Percentiles rank a stretch among this genome's conserved stretches.
phyloP scores from a whole-genome alignment of 2,888 invertebrate species.

The Eulithis testata region DNA sequence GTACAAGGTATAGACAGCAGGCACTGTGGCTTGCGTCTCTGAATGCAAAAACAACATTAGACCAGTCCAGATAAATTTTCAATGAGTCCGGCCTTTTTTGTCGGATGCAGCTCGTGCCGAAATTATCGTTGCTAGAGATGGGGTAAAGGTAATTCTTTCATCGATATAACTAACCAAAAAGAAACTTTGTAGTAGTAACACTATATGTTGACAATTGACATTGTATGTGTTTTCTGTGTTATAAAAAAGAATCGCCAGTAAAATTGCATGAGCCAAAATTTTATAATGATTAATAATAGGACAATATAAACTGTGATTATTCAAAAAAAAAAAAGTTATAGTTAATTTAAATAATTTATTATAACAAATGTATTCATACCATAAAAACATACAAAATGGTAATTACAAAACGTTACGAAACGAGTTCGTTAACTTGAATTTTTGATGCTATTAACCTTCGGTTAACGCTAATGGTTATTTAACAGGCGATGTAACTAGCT shows the following conservation, averaged over 20 bases:
- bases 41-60: slow-evolving; percentile 67
- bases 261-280: too few relatives aligned
- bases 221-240: too few relatives aligned
- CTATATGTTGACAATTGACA: too few relatives aligned
- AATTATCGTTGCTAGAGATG: slow-evolving; percentile 60
- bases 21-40: slow-evolving; percentile 36
- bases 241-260: too few relatives aligned
- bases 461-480: slow-evolving; percentile 40
- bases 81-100: slow-evolving; percentile 70
- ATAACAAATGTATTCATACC: slow-evolving; percentile 2
- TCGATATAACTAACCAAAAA: slow-evolving; percentile 15
- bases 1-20: background rate
- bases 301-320: too few relatives aligned
- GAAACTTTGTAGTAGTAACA: too few relatives aligned
- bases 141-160: slow-evolving; percentile 25
- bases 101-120: slow-evolving; percentile 57
- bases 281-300: too few relatives aligned
- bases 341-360: too few relatives aligned
- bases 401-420: slow-evolving; percentile 45
- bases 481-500: slow-evolving; percentile 40
- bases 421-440: slow-evolving; percentile 48
- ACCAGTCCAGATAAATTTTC: slow-evolving; percentile 67
- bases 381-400: slow-evolving; percentile 5
- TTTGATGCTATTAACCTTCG: slow-evolving; percentile 54
- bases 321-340: too few relatives aligned